Conservation (phyloP, 1,140 invertebrate species). For the Pomacea maculata region DNA sequence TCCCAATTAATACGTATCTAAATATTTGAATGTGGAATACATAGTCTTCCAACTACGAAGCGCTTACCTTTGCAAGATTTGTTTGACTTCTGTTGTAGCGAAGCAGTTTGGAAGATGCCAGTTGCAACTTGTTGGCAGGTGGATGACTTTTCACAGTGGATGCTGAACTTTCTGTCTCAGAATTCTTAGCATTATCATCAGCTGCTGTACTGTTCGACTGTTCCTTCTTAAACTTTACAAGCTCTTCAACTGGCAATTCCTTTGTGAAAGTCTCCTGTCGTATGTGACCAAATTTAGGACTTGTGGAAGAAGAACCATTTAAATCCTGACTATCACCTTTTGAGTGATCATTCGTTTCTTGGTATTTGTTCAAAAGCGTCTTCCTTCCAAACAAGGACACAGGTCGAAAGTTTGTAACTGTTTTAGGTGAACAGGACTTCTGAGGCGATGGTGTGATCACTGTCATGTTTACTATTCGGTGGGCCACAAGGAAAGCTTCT, state of each 20-base stretch:
- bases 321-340: no score
- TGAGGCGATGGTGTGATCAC: constrained; percentile 5
- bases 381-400: background rate
- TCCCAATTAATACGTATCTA: no score
- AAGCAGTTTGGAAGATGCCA: constrained; percentile 25
- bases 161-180: no score
- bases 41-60: background rate
- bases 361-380: no score
- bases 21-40: no score
- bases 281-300: no score
- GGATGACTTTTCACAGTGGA: no score
- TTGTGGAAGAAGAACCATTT: no score
- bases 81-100: constrained; percentile 15
- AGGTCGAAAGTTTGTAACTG: background rate
- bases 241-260: constrained; percentile 8
- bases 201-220: no score
- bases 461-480: constrained; percentile 29
- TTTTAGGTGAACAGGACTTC: background rate
- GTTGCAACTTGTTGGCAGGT: constrained; percentile 17
- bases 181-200: no score
- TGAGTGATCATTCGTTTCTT: no score
- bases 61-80: constrained; percentile 6
- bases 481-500: constrained; percentile 48
- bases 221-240: background rate
- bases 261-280: constrained; percentile 33